phyloP scores from a whole-genome alignment of 2,113 vertebrate species.

The Scophthalmus maximus region DNA sequence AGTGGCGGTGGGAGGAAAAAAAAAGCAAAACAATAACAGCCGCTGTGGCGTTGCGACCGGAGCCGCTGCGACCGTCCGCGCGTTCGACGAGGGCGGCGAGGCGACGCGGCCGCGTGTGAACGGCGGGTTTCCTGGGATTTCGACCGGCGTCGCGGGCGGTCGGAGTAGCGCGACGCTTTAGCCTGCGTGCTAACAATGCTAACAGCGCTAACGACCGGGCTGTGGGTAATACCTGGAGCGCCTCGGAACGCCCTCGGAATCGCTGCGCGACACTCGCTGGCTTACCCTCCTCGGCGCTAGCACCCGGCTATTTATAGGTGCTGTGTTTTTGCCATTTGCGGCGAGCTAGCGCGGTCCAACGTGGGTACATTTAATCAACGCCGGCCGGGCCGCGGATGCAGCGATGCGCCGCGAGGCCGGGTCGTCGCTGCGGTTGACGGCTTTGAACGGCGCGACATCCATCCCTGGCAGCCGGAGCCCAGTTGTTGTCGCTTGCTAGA shows the following conservation, averaged over 20 bases:
- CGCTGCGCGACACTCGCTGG: constrained; percentile 38
- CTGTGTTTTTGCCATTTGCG: constrained; percentile 35
- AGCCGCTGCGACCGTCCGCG: background rate
- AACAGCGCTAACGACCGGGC: constrained; percentile 52
- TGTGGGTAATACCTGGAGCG: constrained; percentile 71
- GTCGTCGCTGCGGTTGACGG: no score
- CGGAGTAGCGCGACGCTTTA: constrained; percentile 56
- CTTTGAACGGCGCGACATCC: no score
- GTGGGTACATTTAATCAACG: background rate
- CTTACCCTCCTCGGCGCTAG: constrained; percentile 43
- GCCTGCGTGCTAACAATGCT: constrained; percentile 61
- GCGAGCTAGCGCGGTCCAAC: background rate
- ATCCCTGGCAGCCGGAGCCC: no score
- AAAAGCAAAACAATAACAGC: no score
- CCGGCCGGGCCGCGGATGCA: background rate
- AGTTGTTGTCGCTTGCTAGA: no score
- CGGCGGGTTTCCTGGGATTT: background rate
- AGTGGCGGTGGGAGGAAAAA: constrained; percentile 73
- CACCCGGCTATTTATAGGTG: constrained; percentile 71
- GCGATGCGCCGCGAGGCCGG: background rate
- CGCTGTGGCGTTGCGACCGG: background rate
- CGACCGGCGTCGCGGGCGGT: constrained; percentile 42
- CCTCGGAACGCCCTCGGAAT: constrained; percentile 68
- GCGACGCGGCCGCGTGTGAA: background rate
- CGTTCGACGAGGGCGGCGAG: background rate